Conservation (phyloP, 2,888 invertebrate genomes). For the Amphipoea oculea region DNA sequence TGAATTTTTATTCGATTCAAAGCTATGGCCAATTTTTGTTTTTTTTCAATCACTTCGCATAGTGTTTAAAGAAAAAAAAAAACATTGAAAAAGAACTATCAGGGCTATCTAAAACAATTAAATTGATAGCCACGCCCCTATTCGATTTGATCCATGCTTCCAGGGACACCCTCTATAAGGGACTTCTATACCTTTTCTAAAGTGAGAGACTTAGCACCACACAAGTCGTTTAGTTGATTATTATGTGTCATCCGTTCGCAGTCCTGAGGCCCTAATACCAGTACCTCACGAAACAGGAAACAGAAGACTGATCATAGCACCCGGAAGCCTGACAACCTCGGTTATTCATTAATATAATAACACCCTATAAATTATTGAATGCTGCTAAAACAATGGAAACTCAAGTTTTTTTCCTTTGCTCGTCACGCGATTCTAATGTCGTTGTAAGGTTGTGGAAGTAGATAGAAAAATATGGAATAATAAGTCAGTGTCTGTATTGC, state of each 20-base stretch:
- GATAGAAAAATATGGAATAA: constrained; percentile 42
- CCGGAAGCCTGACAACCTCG: constrained; percentile 59
- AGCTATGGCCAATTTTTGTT: too few relatives aligned
- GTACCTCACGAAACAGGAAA: constrained; percentile 57
- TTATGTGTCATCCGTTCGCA: constrained; percentile 11
- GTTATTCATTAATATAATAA: constrained; percentile 49
- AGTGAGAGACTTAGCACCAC: neutral
- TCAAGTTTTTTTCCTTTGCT: constrained; percentile 55
- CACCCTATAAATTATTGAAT: constrained; percentile 57
- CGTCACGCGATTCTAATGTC: constrained; percentile 57
- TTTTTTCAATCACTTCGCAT: too few relatives aligned
- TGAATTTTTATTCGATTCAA: too few relatives aligned
- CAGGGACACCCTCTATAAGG: too few relatives aligned
- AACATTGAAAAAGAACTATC: too few relatives aligned
- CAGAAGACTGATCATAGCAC: constrained; percentile 42
- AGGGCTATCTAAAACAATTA: too few relatives aligned
- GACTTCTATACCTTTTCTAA: neutral
- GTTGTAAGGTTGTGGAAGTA: constrained; percentile 43
- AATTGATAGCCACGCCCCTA: too few relatives aligned
- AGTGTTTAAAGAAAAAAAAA: too few relatives aligned
- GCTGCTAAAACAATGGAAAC: constrained; percentile 60
- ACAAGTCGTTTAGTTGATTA: neutral
- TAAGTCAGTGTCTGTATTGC: neutral
- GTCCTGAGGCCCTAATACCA: constrained; percentile 11
- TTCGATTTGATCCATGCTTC: too few relatives aligned